Evolutionary conservation across 2,888 invertebrate genomes (phyloP), one percentile per base, ranked within the genome.

Genomic region (Lithophane ornitopus): DNA sequence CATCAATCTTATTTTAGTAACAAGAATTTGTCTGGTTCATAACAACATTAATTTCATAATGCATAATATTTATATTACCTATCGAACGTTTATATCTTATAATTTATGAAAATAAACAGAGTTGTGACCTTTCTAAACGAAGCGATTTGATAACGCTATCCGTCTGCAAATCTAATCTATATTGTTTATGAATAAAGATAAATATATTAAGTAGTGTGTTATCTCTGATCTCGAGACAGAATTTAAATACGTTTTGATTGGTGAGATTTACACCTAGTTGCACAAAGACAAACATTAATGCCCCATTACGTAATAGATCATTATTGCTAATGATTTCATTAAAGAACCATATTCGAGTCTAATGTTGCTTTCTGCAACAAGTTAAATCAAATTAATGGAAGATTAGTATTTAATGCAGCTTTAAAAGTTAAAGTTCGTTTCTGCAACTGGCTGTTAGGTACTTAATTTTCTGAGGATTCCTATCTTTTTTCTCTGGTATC

Each of bases 131-230:
- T 75, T 82, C 49, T 52, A 54, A 44, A 61, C n/a, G 4, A 14
- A 52, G 28, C 54, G 39, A 72, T 61, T 54, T 68, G 46, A 70
- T 75, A 67, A 70, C 63, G 34, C 1, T 76, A 83, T 84, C 66
- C 34, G 59, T 80, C n/a, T 68, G 34, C 49, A 65, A 73, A 74
- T 76, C 85, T 73, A 41, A 82, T 82, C 70, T 61, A 49, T 70
- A 70, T 54, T 65, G 19, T 68, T 41, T 59, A 67, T 70, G 19
- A 72, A 68, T 83, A 71, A 39, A 54, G 22, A 52, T 59, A 68
- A 63, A 7, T 59, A 68, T 59, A 9, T 34, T 1, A 52, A 39
- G 59, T 61, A 63, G 28, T 26, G 8, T 66, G 52, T 28, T 39
- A 49, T 41, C 11, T 65, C 3, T 65, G n/a, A 73, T 73, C 39